These are phyloP conservation scores for Hiodon alosoides DNA, from an alignment of 2,113 vertebrate species.

Conservation along the genomic window DNA sequence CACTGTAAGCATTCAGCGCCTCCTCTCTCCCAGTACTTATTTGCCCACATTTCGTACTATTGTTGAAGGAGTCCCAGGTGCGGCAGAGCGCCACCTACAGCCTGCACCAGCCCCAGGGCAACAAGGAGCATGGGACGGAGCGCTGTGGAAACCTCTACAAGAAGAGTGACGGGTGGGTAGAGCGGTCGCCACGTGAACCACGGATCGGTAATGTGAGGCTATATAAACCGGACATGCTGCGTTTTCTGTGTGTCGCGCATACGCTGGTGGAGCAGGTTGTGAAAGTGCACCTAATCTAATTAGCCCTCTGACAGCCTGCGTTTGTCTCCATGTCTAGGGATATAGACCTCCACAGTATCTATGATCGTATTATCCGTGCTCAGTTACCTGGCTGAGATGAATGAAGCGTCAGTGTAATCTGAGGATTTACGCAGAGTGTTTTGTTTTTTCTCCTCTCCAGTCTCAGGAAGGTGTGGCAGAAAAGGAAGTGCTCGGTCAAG, in stretches of 20 bases:
- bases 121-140: constrained; percentile 96
- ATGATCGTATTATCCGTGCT: too few species aligned
- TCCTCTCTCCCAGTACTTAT: not conserved
- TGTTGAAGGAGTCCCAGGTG: constrained; percentile 80
- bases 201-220: not conserved
- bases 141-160: constrained; percentile 86
- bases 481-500: constrained; percentile 81
- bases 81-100: constrained; percentile 90
- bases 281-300: too few species aligned
- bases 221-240: too few species aligned
- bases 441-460: constrained; percentile 38
- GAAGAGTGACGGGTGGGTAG: constrained; percentile 88
- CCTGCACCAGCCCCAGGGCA: constrained; percentile 95
- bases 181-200: not conserved
- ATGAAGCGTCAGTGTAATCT: too few species aligned
- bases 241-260: too few species aligned
- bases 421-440: too few species aligned
- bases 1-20: too few species aligned
- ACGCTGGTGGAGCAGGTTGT: too few species aligned
- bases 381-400: too few species aligned
- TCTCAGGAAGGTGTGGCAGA: constrained; percentile 71
- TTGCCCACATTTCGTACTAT: constrained; percentile 8
- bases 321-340: too few species aligned
- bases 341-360: too few species aligned
- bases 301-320: too few species aligned